phyloP scores from a whole-genome alignment of 2,113 vertebrate species.

The Hippocampus mohnikei region DNA sequence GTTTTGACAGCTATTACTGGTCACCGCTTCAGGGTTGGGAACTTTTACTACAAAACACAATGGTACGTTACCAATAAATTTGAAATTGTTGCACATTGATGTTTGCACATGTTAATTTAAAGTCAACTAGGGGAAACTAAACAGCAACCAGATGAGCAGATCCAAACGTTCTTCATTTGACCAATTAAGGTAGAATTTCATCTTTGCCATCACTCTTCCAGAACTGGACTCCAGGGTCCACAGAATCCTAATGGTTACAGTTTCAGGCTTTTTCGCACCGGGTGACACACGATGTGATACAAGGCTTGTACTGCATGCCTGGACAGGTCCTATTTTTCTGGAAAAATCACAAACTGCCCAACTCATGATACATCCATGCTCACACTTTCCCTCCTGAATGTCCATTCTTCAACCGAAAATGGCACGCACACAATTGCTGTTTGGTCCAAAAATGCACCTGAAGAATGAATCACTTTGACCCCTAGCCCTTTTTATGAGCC shows the following conservation, averaged over 20 bases:
- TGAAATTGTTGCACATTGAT: not conserved
- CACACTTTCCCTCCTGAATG: slow-evolving; percentile 38
- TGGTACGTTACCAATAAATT: not conserved
- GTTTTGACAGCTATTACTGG: not conserved
- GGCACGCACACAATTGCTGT: not conserved
- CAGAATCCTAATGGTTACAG: slow-evolving; percentile 56
- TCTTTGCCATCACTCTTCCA: slow-evolving; percentile 25
- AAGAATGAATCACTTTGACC: not conserved
- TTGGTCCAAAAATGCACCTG: not conserved
- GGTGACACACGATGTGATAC: slow-evolving; percentile 51
- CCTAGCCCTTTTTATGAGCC: too few relatives aligned
- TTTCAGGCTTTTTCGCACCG: slow-evolving; percentile 45
- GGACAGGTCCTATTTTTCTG: slow-evolving; percentile 63
- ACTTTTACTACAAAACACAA: not conserved
- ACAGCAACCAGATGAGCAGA: too few relatives aligned
- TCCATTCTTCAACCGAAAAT: slow-evolving; percentile 27
- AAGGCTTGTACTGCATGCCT: slow-evolving; percentile 46
- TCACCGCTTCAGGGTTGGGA: too few relatives aligned
- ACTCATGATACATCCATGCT: slow-evolving; percentile 45
- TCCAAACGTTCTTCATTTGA: not conserved
- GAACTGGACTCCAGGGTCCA: slow-evolving; percentile 30
- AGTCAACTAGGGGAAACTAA: not conserved
- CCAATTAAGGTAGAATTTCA: not conserved
- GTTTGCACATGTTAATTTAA: not conserved
- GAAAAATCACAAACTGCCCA: slow-evolving; percentile 49